Evolutionary conservation across 2,113 vertebrate genomes (phyloP).

Genomic region (Spea bombifrons): DNA sequence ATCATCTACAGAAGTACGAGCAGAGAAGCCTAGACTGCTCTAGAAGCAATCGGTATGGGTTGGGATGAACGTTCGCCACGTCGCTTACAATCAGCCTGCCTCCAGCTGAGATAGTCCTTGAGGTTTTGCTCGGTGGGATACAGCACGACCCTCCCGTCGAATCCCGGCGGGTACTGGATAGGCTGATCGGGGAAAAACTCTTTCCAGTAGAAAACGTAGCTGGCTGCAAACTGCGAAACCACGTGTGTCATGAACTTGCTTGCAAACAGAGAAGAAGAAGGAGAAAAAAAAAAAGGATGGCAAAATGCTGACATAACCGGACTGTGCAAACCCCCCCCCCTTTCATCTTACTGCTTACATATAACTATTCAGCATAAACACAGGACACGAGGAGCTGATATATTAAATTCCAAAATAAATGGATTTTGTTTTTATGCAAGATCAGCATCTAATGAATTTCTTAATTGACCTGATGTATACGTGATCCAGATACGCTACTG

Average conservation of each 20-base stretch:
- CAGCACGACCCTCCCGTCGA: conserved; percentile 90
- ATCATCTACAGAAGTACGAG: no score
- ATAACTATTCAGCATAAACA: no score
- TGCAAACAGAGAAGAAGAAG: conserved; percentile 53
- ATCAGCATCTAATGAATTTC: no score
- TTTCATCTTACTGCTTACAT: no score
- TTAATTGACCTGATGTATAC: no score
- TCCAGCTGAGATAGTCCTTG: conserved; percentile 95
- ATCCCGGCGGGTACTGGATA: conserved; percentile 87
- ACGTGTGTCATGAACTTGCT: conserved; percentile 98
- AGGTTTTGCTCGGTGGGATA: conserved; percentile 91
- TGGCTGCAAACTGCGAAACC: conserved; percentile 93
- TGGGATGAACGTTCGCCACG: not conserved
- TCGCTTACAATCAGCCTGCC: conserved; percentile 93
- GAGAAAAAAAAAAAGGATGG: not conserved
- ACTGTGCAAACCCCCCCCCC: no score
- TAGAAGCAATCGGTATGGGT: no score
- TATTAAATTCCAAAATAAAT: not conserved
- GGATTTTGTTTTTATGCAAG: not conserved
- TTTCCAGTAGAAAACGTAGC: conserved; percentile 94
- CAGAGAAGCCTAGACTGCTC: no score
- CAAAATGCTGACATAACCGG: not conserved
- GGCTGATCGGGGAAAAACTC: conserved; percentile 88
- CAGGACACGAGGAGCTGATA: no score
- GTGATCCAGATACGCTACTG: no score